These are phyloP conservation scores for Thinocorus orbignyianus DNA, from an alignment of 2,113 vertebrate genomes.

Conservation along the genomic window DNA sequence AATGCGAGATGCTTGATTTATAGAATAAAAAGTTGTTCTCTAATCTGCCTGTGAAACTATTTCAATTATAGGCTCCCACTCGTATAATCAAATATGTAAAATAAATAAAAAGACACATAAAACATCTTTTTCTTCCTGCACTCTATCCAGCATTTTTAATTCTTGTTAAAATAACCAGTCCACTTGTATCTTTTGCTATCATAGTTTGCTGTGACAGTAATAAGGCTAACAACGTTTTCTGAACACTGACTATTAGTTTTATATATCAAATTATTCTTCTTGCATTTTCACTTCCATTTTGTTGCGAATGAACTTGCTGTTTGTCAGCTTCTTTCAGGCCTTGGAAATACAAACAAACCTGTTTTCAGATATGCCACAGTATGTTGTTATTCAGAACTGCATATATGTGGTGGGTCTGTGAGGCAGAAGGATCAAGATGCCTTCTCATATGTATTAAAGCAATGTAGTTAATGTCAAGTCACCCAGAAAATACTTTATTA, in stretches of 20 bases:
- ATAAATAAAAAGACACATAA: neutral
- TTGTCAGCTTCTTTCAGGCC: neutral
- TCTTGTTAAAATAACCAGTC: neutral
- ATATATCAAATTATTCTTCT: neutral
- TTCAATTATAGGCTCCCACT: neutral
- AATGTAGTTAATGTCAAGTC: neutral
- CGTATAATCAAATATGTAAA: constrained; percentile 4
- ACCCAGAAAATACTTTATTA: neutral
- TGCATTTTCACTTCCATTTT: neutral
- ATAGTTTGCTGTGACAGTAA: neutral
- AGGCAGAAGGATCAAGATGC: neutral
- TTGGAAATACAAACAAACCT: neutral
- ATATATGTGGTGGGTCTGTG: neutral
- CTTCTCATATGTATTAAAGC: neutral
- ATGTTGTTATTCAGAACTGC: neutral
- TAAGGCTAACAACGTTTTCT: neutral
- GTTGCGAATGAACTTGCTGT: neutral
- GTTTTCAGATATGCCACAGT: neutral
- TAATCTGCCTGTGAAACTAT: neutral
- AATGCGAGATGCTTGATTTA: neutral
- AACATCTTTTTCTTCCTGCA: fast-evolving
- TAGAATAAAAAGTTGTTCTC: neutral
- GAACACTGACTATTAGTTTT: neutral
- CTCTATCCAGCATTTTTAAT: neutral
- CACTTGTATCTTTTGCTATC: neutral